A percentile compares a stretch with the other conserved stretches of the same genome.
Conservation (phyloP, 1,140 invertebrate species). For the Formica exsecta region DNA sequence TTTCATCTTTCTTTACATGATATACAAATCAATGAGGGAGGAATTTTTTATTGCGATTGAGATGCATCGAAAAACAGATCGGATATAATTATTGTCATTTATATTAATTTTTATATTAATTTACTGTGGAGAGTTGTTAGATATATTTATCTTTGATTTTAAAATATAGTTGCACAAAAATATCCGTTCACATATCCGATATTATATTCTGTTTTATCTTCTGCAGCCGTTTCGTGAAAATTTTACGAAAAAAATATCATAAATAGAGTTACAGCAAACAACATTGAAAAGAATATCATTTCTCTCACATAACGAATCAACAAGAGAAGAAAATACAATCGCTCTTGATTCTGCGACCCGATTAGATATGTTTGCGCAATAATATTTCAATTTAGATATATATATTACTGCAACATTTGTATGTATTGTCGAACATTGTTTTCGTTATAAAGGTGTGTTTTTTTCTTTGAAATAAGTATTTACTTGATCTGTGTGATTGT, state of each 20-base stretch:
- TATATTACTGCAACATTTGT: not conserved
- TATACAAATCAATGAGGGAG: not conserved
- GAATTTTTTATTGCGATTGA: not conserved
- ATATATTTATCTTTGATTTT: not conserved
- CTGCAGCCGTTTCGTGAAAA: not conserved
- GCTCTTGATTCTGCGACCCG: not conserved
- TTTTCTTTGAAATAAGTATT: not conserved
- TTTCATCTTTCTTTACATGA: constrained; percentile 7
- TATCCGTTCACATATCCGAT: not conserved
- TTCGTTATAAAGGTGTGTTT: not conserved
- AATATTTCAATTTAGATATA: not conserved
- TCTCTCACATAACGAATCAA: not conserved
- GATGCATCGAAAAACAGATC: not conserved
- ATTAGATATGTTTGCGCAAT: not conserved
- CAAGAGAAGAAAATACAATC: constrained; percentile 12
- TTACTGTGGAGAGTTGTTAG: no score
- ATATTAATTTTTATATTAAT: not conserved
- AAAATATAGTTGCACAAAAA: not conserved
- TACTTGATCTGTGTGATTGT: not conserved
- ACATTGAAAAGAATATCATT: constrained; percentile 2
- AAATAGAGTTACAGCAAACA: not conserved
- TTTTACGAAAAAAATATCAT: not conserved
- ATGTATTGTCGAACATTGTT: not conserved
- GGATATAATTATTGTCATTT: constrained; percentile 1
- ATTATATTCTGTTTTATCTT: not conserved